Percentiles rank a stretch among this genome's conserved stretches.
Evolutionary conservation across 2,797 vertebrate species (phyloP).

Genomic region (Caiman crocodilus): DNA sequence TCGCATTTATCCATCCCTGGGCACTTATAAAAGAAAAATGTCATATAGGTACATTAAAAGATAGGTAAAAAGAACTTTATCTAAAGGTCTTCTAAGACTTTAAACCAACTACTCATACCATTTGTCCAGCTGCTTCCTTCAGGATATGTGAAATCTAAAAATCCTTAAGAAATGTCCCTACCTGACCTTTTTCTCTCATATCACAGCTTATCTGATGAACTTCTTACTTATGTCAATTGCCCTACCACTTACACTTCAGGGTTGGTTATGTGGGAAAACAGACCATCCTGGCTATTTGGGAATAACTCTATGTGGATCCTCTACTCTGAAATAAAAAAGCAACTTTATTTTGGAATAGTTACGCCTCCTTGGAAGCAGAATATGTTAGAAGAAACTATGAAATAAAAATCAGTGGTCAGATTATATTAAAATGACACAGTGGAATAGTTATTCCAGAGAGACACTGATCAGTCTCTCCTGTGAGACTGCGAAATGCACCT

Average conservation of each 20-base stretch:
- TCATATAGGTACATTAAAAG: not conserved
- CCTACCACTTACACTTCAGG: not conserved
- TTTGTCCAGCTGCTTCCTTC: not conserved
- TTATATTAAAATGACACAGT: too few species aligned
- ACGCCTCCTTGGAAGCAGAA: not conserved
- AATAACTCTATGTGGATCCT: not conserved
- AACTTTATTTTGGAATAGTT: not conserved
- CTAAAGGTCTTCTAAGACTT: not conserved
- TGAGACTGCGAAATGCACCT: not conserved
- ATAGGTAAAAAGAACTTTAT: constrained; percentile 26
- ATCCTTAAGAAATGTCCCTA: constrained; percentile 19
- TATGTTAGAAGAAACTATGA: too few species aligned
- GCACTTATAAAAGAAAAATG: not conserved
- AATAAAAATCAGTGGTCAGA: too few species aligned
- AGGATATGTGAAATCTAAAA: not conserved
- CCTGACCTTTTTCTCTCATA: constrained; percentile 13
- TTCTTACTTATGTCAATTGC: constrained; percentile 14
- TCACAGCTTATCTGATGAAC: not conserved
- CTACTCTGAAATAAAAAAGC: constrained; percentile 15
- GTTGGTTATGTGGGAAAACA: constrained; percentile 25
- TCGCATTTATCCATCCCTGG: not conserved
- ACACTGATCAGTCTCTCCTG: not conserved
- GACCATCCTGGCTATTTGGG: not conserved
- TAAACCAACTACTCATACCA: not conserved
- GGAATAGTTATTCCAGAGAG: not conserved